phyloP scores from a whole-genome alignment of 2,113 vertebrate genomes.

The Paratilapia polleni region DNA sequence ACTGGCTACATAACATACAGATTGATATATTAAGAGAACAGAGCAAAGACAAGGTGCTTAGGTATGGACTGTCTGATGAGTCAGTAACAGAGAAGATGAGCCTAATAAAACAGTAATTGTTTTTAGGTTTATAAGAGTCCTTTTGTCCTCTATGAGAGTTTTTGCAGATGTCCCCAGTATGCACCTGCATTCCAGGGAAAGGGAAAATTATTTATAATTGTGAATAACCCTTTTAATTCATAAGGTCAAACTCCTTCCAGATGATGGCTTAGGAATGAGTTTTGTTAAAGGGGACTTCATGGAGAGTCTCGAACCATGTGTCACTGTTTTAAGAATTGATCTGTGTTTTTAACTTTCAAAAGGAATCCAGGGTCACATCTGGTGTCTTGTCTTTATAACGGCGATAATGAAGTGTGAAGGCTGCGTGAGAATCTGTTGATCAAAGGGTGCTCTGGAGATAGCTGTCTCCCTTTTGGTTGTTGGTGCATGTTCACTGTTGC shows the following conservation, averaged over 20 bases:
- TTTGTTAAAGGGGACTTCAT: background rate
- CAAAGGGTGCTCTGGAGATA: background rate
- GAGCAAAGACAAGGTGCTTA: background rate
- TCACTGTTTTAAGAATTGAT: background rate
- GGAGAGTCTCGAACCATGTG: background rate
- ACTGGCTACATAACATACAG: background rate
- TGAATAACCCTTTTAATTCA: background rate
- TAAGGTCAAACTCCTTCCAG: background rate
- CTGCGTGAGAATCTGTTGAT: background rate
- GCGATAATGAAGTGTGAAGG: background rate
- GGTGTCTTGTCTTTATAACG: background rate
- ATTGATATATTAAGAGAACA: background rate
- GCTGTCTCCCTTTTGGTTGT: background rate
- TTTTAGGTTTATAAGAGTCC: background rate
- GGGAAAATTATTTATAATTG: background rate
- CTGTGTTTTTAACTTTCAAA: conserved; percentile 2
- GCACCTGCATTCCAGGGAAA: background rate
- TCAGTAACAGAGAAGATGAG: background rate
- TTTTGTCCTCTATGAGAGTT: background rate
- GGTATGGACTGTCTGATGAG: background rate
- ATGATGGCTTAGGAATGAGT: background rate
- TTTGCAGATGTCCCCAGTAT: background rate
- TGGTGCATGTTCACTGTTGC: background rate
- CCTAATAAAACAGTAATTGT: background rate
- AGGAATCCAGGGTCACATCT: background rate